These are phyloP conservation scores for Sinocyclocheilus anshuiensis DNA, from an alignment of 2,113 vertebrate genomes.

Conservation along the genomic window DNA sequence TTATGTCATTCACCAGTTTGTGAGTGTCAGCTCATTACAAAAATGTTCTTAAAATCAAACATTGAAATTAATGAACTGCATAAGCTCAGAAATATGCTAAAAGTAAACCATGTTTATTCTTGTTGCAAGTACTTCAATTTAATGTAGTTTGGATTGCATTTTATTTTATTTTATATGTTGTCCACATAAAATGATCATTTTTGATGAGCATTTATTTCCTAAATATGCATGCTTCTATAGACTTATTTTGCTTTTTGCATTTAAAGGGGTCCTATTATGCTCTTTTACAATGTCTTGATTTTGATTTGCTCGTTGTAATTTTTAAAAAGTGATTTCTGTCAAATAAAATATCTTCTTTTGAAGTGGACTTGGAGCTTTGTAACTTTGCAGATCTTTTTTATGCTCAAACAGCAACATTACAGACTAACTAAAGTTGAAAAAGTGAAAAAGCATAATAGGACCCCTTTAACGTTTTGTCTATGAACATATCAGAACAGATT, in stretches of 20 bases:
- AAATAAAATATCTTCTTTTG: too few species aligned
- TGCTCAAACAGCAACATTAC: too few species aligned
- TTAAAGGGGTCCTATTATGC: neutral
- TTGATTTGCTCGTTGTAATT: too few species aligned
- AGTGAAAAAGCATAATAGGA: too few species aligned
- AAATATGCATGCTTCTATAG: neutral
- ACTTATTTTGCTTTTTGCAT: neutral
- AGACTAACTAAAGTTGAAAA: too few species aligned
- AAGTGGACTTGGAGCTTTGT: too few species aligned
- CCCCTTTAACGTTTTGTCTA: neutral
- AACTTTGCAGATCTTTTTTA: too few species aligned
- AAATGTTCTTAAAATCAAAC: neutral
- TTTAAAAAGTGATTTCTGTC: too few species aligned
- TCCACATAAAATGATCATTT: neutral
- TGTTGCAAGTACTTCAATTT: neutral
- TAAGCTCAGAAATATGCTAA: neutral
- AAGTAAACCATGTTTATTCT: neutral
- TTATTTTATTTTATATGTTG: neutral
- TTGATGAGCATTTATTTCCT: neutral
- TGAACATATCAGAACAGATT: neutral
- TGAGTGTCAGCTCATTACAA: neutral
- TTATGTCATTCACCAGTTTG: neutral
- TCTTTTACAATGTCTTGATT: too few species aligned
- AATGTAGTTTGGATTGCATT: neutral
- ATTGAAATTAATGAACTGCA: neutral